These are phyloP conservation scores for Rhagonycha lutea DNA, from an alignment of 2,888 invertebrate genomes.

Conservation along the genomic window DNA sequence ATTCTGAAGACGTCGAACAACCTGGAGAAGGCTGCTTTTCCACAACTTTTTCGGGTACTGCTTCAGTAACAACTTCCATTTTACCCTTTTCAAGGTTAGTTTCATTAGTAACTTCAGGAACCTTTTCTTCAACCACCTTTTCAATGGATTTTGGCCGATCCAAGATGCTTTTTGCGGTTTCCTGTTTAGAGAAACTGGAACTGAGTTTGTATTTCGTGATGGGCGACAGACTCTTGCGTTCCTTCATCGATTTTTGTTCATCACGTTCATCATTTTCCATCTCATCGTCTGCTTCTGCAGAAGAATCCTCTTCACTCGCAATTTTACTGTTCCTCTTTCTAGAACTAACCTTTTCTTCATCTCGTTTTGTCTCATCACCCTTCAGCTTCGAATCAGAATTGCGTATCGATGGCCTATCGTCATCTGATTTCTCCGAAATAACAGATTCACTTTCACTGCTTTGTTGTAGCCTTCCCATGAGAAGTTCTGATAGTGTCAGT, in stretches of 20 bases:
- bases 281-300: constrained; percentile 69
- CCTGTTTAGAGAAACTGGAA: constrained; percentile 31
- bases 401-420: constrained; percentile 38
- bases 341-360: constrained; percentile 33
- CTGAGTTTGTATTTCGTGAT: constrained; percentile 54
- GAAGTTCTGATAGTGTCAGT: constrained; percentile 52
- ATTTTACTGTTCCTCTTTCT: constrained; percentile 49
- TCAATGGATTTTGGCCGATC: constrained; percentile 14
- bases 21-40: constrained; percentile 39
- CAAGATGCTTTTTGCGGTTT: constrained; percentile 9
- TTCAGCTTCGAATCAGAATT: constrained; percentile 21
- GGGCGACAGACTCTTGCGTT: constrained; percentile 30
- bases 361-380: constrained; percentile 21
- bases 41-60: constrained; percentile 27
- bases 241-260: constrained; percentile 49
- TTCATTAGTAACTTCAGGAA: neutral
- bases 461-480: constrained; percentile 45
- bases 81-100: constrained; percentile 3
- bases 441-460: constrained; percentile 46
- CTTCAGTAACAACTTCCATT: constrained; percentile 8
- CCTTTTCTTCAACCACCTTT: constrained; percentile 26
- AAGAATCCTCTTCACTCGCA: constrained; percentile 65
- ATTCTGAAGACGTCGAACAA: constrained; percentile 52
- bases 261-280: constrained; percentile 68
- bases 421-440: constrained; percentile 49